These are phyloP conservation scores for Melitaea athalia DNA, from an alignment of 2,888 invertebrate species.

Conservation along the genomic window DNA sequence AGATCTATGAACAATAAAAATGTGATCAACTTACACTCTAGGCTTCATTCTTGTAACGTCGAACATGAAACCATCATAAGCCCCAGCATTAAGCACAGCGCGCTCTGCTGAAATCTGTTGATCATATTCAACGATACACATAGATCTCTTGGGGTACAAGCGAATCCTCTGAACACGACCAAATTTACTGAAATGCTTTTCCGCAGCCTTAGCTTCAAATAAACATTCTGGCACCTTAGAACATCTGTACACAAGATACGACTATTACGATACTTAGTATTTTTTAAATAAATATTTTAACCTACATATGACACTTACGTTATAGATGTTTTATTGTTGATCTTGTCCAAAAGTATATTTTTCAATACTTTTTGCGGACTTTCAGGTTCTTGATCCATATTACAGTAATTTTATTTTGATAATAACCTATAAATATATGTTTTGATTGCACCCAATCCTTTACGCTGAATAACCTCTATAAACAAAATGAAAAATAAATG, in stretches of 20 bases:
- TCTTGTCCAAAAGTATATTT: slow-evolving; percentile 55
- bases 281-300: neutral
- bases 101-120: slow-evolving; percentile 81
- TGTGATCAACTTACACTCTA: slow-evolving; percentile 60
- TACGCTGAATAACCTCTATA: neutral
- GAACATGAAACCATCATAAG: slow-evolving; percentile 84
- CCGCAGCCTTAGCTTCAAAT: slow-evolving; percentile 82
- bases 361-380: slow-evolving; percentile 62
- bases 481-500: neutral
- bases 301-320: slow-evolving; percentile 61
- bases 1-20: neutral
- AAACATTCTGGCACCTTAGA: slow-evolving; percentile 85
- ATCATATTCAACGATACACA: slow-evolving; percentile 87
- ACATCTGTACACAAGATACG: slow-evolving; percentile 71
- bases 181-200: slow-evolving; percentile 86
- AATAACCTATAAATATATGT: slow-evolving; percentile 18
- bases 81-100: slow-evolving; percentile 83
- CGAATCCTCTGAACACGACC: slow-evolving; percentile 86
- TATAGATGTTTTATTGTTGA: slow-evolving; percentile 67
- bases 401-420: slow-evolving; percentile 31
- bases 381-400: slow-evolving; percentile 53
- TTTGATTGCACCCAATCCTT: neutral
- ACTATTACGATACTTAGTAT: neutral
- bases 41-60: slow-evolving; percentile 79
- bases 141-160: slow-evolving; percentile 83